A percentile compares a stretch with the other conserved stretches of the same genome.
Evolutionary conservation across 2,113 vertebrate species (phyloP).

Genomic region (Tragelaphus scriptus): DNA sequence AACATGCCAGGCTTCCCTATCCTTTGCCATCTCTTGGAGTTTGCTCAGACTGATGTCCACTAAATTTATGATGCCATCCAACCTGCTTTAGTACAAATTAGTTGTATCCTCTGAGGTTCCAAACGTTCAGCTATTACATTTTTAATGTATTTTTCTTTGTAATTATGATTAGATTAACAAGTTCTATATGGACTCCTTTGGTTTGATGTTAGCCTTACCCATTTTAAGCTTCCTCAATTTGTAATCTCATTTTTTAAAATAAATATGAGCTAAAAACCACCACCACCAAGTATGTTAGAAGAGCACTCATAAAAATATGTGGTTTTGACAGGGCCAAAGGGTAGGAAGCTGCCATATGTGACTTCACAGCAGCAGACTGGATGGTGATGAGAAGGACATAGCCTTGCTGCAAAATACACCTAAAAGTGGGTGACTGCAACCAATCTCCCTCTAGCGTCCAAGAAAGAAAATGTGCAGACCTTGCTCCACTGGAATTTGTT

Average conservation of each 20-base stretch:
- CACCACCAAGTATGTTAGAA: not conserved
- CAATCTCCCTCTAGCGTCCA: constrained; percentile 63
- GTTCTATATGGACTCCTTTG: not conserved
- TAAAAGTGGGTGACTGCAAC: not conserved
- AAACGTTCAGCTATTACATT: not conserved
- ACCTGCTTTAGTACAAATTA: not conserved
- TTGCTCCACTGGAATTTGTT: not conserved
- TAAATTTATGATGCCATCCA: not conserved
- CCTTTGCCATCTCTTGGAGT: not conserved
- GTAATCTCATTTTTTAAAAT: not conserved
- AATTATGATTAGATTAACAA: not conserved
- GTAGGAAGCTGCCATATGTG: not conserved
- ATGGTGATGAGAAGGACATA: not conserved
- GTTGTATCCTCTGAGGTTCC: not conserved
- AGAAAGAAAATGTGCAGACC: not conserved
- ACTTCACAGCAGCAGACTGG: rapidly evolving
- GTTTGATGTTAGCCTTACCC: not conserved
- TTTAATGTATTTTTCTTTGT: not conserved
- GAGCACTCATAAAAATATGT: not conserved
- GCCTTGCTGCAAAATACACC: not conserved
- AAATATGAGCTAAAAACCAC: not conserved
- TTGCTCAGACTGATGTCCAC: not conserved
- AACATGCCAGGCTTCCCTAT: not conserved
- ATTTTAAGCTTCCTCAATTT: not conserved
- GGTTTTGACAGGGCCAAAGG: not conserved